These are phyloP conservation scores for Trematocara nigrifrons DNA, from an alignment of 2,113 vertebrate species.

Conservation along the genomic window DNA sequence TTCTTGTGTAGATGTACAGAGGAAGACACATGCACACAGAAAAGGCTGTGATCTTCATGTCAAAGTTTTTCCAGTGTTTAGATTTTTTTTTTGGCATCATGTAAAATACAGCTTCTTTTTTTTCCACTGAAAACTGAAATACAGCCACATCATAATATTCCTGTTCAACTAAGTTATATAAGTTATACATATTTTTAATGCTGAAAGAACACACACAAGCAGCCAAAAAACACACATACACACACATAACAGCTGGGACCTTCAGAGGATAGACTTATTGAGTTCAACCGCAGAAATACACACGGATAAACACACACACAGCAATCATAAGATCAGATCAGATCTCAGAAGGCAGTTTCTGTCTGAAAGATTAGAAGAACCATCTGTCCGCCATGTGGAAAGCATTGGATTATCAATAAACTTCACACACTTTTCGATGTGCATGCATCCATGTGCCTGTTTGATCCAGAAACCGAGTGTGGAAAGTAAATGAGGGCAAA, in stretches of 20 bases:
- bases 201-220: not conserved
- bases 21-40: not conserved
- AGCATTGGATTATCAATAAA: slow-evolving; percentile 52
- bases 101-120: not conserved
- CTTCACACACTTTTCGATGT: slow-evolving; percentile 37
- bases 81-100: not conserved
- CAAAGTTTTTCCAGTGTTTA: not conserved
- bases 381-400: slow-evolving; percentile 60
- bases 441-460: slow-evolving; percentile 7
- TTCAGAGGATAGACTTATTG: slow-evolving; percentile 23
- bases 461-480: slow-evolving; percentile 1
- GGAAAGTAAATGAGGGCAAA: not conserved
- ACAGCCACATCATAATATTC: not conserved
- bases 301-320: not conserved
- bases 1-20: not conserved
- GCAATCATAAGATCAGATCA: slow-evolving; percentile 51
- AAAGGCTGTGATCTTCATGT: not conserved
- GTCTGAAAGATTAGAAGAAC: slow-evolving; percentile 60
- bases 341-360: slow-evolving; percentile 61
- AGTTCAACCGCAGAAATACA: slow-evolving; percentile 10
- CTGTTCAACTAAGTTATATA: not conserved
- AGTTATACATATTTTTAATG: not conserved
- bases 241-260: not conserved
- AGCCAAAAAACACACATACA: not conserved
- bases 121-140: not conserved